These are phyloP conservation scores for Piaya cayana DNA, from an alignment of 2,113 vertebrate species.

Conservation along the genomic window DNA sequence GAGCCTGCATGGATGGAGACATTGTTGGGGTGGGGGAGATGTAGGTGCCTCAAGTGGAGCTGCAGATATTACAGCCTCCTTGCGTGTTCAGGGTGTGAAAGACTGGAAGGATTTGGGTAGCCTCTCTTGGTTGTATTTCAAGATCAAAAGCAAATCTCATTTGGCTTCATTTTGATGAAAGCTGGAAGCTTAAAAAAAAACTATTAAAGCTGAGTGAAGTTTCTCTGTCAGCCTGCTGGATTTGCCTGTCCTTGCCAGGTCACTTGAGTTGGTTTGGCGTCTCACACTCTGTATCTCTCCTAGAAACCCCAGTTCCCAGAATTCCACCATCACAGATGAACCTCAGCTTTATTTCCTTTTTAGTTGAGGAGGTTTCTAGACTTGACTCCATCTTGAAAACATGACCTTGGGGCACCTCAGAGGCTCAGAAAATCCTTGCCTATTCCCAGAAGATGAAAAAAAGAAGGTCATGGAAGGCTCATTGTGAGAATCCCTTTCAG, in stretches of 20 bases:
- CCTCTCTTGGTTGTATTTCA: no score
- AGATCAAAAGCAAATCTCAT: neutral
- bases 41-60: no score
- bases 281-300: neutral
- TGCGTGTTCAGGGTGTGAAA: no score
- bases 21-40: no score
- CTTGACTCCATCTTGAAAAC: neutral
- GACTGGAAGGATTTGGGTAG: no score
- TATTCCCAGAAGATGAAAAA: neutral
- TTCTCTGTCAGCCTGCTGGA: neutral
- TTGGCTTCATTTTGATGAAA: neutral
- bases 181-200: neutral
- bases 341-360: neutral
- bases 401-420: rapidly evolving
- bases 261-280: neutral
- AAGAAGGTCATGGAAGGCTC: neutral
- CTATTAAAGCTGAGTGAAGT: rapidly evolving
- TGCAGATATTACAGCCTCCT: no score
- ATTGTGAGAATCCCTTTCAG: rapidly evolving
- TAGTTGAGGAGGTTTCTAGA: neutral
- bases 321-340: neutral
- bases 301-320: neutral
- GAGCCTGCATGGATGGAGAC: no score
- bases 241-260: neutral
- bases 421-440: neutral